Percentiles rank a stretch among this genome's conserved stretches.
These are phyloP conservation scores for Uropsilus gracilis DNA, from an alignment of 2,113 vertebrate genomes.

Conservation along the genomic window DNA sequence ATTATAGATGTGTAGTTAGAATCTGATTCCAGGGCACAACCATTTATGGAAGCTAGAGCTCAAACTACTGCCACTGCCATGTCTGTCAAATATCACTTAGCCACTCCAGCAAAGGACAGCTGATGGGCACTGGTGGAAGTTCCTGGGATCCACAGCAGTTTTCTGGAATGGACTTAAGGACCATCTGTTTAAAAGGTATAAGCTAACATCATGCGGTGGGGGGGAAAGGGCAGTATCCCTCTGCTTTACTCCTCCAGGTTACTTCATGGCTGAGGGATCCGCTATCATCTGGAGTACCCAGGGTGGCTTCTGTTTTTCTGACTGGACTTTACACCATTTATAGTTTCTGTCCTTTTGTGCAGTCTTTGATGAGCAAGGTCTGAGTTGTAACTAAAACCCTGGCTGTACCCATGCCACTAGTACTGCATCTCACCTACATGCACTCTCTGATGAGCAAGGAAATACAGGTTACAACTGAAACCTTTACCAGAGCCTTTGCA, in stretches of 20 bases:
- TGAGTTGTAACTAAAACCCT: not conserved
- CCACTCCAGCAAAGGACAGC: not conserved
- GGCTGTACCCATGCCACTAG: accelerated
- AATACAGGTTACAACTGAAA: not conserved
- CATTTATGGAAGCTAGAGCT: not conserved
- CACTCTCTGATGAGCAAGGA: not conserved
- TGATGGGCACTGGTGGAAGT: not conserved
- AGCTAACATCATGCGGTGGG: not conserved
- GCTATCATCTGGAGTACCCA: not conserved
- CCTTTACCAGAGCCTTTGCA: not conserved
- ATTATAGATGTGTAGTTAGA: not conserved
- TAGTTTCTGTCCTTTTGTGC: not conserved
- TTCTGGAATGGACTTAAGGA: not conserved
- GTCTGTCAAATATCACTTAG: not conserved
- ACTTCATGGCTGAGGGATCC: not conserved
- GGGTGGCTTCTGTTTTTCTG: not conserved
- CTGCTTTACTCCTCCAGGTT: not conserved
- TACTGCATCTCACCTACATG: not conserved
- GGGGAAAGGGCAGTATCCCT: too few species aligned
- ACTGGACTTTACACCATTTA: not conserved
- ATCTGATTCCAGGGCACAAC: not conserved
- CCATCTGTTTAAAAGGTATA: not conserved
- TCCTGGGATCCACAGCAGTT: not conserved
- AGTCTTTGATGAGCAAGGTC: not conserved
- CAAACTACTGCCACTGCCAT: not conserved